Evolutionary conservation across 2,888 invertebrate species (phyloP).

Genomic region (Colletes collaris): DNA sequence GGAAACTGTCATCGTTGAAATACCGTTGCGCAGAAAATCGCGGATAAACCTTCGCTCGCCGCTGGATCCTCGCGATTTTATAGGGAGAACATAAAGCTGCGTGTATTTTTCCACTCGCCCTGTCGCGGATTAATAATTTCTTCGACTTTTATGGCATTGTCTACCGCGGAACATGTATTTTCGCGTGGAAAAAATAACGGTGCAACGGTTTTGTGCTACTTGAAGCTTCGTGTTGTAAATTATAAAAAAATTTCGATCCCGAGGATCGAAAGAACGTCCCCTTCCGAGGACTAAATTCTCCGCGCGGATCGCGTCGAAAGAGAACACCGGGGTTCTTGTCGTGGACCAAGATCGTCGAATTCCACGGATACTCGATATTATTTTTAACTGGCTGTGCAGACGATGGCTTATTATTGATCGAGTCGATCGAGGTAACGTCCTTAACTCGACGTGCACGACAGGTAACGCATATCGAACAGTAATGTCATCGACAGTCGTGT

Average conservation of each 20-base stretch:
- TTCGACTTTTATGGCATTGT: too few relatives aligned
- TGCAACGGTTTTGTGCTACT: too few relatives aligned
- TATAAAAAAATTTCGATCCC: too few relatives aligned
- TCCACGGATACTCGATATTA: neutral
- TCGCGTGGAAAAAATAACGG: too few relatives aligned
- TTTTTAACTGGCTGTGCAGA: neutral
- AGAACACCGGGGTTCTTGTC: neutral
- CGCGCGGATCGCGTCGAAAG: neutral
- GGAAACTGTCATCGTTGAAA: slow-evolving; percentile 10
- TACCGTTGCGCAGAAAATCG: slow-evolving; percentile 29
- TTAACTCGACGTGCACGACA: slow-evolving; percentile 29
- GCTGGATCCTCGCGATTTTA: slow-evolving; percentile 24
- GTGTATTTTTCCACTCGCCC: neutral
- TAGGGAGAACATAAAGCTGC: neutral
- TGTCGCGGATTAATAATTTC: too few relatives aligned
- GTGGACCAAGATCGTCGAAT: neutral
- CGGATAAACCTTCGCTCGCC: slow-evolving; percentile 22
- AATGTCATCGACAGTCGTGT: slow-evolving; percentile 38
- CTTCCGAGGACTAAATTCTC: neutral
- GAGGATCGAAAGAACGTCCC: neutral
- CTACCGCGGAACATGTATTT: too few relatives aligned
- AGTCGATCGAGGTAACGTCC: slow-evolving; percentile 28
- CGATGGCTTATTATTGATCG: slow-evolving; percentile 28
- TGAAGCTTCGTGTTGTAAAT: too few relatives aligned
- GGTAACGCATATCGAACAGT: slow-evolving; percentile 24